phyloP scores from a whole-genome alignment of 2,888 invertebrate genomes.

The Tachina lurida region DNA sequence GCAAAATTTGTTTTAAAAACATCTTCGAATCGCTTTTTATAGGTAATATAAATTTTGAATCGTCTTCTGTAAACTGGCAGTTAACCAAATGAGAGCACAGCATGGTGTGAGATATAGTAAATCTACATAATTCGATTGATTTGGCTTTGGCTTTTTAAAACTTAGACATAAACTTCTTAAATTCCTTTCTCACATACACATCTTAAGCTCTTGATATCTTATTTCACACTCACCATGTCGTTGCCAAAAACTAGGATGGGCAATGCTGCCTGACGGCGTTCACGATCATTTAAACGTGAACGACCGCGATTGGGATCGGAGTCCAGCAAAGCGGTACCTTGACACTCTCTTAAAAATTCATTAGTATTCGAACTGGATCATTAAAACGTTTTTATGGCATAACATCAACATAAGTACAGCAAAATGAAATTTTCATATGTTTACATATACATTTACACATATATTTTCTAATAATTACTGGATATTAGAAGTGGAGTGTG shows the following conservation, averaged over 20 bases:
- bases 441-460: conserved; percentile 48
- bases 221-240: conserved; percentile 86
- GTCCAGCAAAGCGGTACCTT: conserved; percentile 83
- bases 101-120: too few relatives aligned
- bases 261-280: conserved; percentile 92
- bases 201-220: neutral
- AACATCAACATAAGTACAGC: conserved; percentile 72
- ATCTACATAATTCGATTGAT: too few relatives aligned
- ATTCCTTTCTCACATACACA: neutral
- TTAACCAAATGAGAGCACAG: too few relatives aligned
- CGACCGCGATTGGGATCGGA: conserved; percentile 83
- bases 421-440: conserved; percentile 68
- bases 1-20: too few relatives aligned
- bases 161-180: neutral
- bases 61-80: neutral
- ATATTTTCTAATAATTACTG: conserved; percentile 55
- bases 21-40: too few relatives aligned
- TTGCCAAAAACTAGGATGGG: conserved; percentile 96
- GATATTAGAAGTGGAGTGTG: conserved; percentile 8
- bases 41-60: too few relatives aligned
- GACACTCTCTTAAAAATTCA: conserved; percentile 90
- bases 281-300: conserved; percentile 88
- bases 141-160: too few relatives aligned
- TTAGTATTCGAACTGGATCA: conserved; percentile 89
- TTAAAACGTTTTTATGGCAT: conserved; percentile 61